A percentile compares a stretch with the other conserved stretches of the same genome.
Conservation (phyloP, 2,888 invertebrate species). For the Exocentrus adspersus region DNA sequence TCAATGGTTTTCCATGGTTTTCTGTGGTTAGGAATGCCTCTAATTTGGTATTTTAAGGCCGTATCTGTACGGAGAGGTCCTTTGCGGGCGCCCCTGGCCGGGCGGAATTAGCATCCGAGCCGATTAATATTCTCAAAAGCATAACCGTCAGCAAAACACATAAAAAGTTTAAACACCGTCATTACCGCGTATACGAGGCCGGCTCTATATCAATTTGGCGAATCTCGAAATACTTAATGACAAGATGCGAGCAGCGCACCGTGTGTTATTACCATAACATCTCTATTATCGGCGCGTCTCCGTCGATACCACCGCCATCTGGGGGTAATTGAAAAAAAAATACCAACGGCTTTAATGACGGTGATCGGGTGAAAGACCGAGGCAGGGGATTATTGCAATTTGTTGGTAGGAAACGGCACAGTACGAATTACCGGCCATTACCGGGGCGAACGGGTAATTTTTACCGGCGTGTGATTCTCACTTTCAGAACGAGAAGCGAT, state of each 20-base stretch:
- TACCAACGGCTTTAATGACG: constrained; percentile 28
- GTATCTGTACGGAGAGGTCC: no score
- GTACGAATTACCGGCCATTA: constrained; percentile 19
- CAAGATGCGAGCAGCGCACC: constrained; percentile 42
- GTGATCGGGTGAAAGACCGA: constrained; percentile 15
- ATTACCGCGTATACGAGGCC: constrained; percentile 56
- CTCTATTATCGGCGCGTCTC: constrained; percentile 49
- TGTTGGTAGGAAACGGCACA: constrained; percentile 17
- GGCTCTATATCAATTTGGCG: constrained; percentile 59
- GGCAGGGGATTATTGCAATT: constrained; percentile 30
- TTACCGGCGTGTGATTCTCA: background rate
- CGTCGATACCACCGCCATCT: constrained; percentile 44
- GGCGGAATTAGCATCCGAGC: constrained; percentile 13
- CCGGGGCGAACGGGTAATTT: constrained; percentile 1
- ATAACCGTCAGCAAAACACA: constrained; percentile 50
- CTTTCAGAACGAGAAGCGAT: background rate
- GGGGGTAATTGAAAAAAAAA: constrained; percentile 39
- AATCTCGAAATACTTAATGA: constrained; percentile 59
- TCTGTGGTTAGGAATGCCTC: no score
- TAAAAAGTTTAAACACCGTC: constrained; percentile 57
- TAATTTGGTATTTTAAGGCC: no score
- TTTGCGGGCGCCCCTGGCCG: background rate
- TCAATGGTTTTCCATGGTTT: background rate
- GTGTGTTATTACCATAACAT: constrained; percentile 53
- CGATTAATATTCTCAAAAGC: constrained; percentile 25